phyloP scores from a whole-genome alignment of 2,888 invertebrate species.

The Chymomyza caudatula region DNA sequence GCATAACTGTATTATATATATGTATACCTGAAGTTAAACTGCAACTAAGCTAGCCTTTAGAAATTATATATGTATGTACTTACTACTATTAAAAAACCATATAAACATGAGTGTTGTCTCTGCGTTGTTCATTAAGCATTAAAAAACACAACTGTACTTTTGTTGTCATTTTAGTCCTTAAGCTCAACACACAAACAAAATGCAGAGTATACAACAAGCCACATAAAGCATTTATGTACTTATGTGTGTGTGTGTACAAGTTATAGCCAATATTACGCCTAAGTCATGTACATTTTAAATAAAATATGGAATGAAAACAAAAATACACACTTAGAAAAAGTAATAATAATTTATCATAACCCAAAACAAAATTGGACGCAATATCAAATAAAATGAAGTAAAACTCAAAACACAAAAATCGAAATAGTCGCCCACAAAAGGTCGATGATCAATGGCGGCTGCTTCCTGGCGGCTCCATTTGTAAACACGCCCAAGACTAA shows the following conservation, averaged over 20 bases:
- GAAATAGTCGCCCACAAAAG: background rate
- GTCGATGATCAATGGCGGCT: background rate
- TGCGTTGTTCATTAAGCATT: background rate
- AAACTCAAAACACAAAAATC: background rate
- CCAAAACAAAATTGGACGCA: background rate
- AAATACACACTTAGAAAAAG: background rate
- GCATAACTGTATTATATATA: background rate
- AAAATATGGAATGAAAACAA: constrained; percentile 26
- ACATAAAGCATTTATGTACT: too few relatives aligned
- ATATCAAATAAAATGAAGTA: background rate
- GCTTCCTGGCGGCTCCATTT: background rate
- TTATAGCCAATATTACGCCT: constrained; percentile 25
- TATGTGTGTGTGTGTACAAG: constrained; percentile 15
- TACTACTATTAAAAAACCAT: constrained; percentile 9
- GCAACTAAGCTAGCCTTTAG: background rate
- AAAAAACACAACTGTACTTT: background rate
- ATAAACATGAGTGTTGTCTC: background rate
- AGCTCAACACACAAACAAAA: background rate
- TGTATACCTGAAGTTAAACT: background rate
- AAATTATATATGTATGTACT: constrained; percentile 16
- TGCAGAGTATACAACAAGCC: too few relatives aligned
- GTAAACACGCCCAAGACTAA: background rate
- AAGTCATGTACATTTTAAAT: constrained; percentile 56
- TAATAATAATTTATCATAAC: constrained; percentile 3
- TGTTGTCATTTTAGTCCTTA: background rate